phyloP scores from a whole-genome alignment of 92 coral and sea anemone genomes.

The Paramuricea clavata region DNA sequence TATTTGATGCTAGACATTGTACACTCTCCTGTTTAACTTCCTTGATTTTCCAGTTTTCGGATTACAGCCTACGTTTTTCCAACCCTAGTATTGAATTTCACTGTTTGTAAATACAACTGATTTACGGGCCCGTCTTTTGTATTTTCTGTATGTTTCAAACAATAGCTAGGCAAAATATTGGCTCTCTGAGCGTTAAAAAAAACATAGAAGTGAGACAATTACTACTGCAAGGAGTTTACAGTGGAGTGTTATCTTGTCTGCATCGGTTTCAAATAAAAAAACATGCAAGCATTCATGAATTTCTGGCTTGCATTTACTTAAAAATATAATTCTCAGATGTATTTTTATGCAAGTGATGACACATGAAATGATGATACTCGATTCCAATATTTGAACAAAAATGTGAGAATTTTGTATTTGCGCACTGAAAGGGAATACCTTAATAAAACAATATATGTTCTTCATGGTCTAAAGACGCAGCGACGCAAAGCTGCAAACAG shows the following conservation, averaged over 20 bases:
- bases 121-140: neutral
- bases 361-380: neutral
- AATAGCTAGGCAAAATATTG: neutral
- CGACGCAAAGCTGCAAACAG: too few relatives aligned
- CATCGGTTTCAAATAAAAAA: neutral
- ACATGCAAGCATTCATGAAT: neutral
- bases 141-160: neutral
- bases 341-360: too few relatives aligned
- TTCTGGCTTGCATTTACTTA: too few relatives aligned
- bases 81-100: neutral
- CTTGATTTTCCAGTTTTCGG: neutral
- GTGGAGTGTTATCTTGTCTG: neutral
- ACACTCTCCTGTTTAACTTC: neutral
- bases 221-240: neutral
- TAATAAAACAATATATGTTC: too few relatives aligned
- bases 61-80: neutral
- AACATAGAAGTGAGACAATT: neutral
- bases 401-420: neutral
- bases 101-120: neutral
- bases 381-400: neutral
- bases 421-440: neutral
- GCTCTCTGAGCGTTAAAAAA: neutral
- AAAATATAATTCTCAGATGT: too few relatives aligned
- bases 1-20: neutral
- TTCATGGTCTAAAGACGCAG: too few relatives aligned